phyloP scores from a whole-genome alignment of 2,113 vertebrate genomes.

The Talpa occidentalis region DNA sequence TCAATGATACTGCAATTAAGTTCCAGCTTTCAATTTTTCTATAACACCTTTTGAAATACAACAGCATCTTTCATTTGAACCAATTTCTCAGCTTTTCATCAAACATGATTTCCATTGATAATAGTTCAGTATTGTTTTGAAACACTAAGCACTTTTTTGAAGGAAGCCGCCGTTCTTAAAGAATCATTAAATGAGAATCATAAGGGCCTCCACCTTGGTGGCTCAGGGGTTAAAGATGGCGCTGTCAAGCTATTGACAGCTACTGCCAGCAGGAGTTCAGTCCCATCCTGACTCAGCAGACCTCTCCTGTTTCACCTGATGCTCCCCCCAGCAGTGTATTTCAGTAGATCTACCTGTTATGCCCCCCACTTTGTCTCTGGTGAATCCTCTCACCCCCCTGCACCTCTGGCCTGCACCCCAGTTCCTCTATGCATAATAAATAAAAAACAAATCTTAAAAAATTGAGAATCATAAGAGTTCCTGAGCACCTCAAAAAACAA shows the following conservation, averaged over 20 bases:
- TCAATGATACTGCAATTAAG: background rate
- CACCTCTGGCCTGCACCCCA: too few relatives aligned
- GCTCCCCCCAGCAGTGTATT: too few relatives aligned
- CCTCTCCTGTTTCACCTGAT: too few relatives aligned
- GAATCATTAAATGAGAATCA: background rate
- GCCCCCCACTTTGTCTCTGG: too few relatives aligned
- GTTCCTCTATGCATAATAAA: too few relatives aligned
- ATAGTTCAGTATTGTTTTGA: background rate
- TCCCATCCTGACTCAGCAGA: too few relatives aligned
- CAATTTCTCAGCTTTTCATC: background rate
- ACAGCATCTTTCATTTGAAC: background rate
- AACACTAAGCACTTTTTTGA: constrained; percentile 27
- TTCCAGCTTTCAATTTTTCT: constrained; percentile 7
- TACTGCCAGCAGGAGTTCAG: too few relatives aligned
- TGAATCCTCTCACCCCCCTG: too few relatives aligned
- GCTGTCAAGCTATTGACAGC: too few relatives aligned
- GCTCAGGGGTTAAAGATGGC: too few relatives aligned
- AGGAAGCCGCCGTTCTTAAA: background rate
- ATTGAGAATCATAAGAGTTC: background rate
- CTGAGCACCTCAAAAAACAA: constrained; percentile 12
- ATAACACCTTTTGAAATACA: constrained; percentile 30
- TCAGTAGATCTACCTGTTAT: too few relatives aligned
- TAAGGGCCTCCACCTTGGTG: background rate
- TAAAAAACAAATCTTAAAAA: too few relatives aligned
- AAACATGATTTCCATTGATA: constrained; percentile 23